phyloP scores from a whole-genome alignment of 2,113 vertebrate species.

The Barnardius zonarius region DNA sequence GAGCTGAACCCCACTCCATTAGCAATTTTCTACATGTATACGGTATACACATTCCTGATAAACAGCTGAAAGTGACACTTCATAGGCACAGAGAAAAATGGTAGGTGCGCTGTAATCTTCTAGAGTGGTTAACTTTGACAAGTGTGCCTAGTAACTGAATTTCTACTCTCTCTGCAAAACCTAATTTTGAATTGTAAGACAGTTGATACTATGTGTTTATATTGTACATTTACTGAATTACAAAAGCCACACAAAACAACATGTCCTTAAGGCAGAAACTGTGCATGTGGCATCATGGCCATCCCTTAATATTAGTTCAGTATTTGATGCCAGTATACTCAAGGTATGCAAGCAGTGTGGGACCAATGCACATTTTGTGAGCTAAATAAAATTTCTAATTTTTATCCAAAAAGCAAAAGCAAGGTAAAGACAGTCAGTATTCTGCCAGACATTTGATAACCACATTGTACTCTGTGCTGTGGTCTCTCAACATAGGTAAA shows the following conservation, averaged over 20 bases:
- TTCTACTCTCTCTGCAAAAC: not conserved
- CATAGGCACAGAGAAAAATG: not conserved
- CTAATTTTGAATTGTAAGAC: not conserved
- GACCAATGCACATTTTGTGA: not conserved
- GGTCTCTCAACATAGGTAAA: not conserved
- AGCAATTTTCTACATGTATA: not conserved
- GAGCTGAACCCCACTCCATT: not conserved
- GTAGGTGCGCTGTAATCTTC: not conserved
- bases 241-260: not conserved
- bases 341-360: not conserved
- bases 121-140: not conserved
- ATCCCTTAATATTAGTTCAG: not conserved
- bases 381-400: not conserved
- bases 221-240: not conserved
- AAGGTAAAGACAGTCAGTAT: not conserved
- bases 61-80: not conserved
- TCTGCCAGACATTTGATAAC: not conserved
- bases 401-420: not conserved
- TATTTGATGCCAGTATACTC: not conserved
- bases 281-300: not conserved
- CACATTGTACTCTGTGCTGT: not conserved
- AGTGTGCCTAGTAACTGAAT: not conserved
- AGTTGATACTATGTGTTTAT: not conserved
- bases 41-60: not conserved
- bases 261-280: not conserved